Base-by-base conservation (phyloP, 2,888 invertebrate genomes). In the Digitonthophagus gazella region DNA sequence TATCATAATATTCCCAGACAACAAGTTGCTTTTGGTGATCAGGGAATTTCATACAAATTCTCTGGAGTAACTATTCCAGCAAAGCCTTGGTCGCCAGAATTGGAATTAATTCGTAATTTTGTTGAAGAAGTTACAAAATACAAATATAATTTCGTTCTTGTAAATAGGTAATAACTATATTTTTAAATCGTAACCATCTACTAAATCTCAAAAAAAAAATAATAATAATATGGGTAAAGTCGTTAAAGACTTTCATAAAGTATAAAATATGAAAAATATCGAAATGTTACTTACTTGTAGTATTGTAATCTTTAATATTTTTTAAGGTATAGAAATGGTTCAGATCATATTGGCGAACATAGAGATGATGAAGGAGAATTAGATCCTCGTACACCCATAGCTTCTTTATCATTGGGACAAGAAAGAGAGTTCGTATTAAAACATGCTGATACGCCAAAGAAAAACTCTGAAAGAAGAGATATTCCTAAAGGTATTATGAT, bases 341-440 rank as follows among this genome's bases (percentile, higher is more conserved):
- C 80, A 56, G 91, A 91, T 78, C 87, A 90, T 74, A 90, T 91
- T 81, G 90, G 91, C 6, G 90, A 90, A 76, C 91, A 91, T 76
- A 84, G 88, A 76, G 91, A 91, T 77, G 89, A 89, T 76, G 91
- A 92, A 81, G 85, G 85, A 8, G 91, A 91, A 72, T 81, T 91
- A 69, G 89, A 88, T 75, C 83, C 82, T 5, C 80, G 80, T 2
- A 84, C 83, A 61, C 89, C 91, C 0, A 91, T 91, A 74, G 90
- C 90, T 2, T 91, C 91, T 0, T 78, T 91, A 16, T 89, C 90
- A 3, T 81, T 91, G 8, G 91, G 91, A 0, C 87, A 89, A 78
- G 80, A 85, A 66, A 83, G 91, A 74, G 85, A 87, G 58, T 91
- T 91, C 78, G 82, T 90, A 5, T 83, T 91, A 44, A 88, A 86